Evolutionary conservation across 2,797 vertebrate genomes (phyloP), one percentile per base, ranked within the genome.

Genomic region (Chaunax sp.): DNA sequence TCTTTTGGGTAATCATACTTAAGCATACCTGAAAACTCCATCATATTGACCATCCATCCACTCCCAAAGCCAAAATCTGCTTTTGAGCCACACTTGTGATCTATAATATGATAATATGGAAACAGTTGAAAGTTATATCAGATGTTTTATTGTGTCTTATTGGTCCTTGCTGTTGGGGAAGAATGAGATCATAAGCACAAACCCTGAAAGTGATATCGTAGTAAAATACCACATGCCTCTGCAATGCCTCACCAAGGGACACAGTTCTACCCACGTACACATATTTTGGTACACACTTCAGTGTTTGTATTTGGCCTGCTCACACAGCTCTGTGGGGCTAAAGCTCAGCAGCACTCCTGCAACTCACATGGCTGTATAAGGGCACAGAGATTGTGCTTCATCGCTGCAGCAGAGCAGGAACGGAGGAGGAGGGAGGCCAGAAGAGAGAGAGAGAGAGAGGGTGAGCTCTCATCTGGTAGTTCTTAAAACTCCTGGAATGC

Each of bases 401-500:
- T 61, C 45, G 65, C 85, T 77, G 64, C 75, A 69, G 69, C 66
- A 25, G 61, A 77, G 82, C 35, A 28, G 77, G 76, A 77, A 69
- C 19, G 52, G 49, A 76, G 73, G 69, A 67, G 84, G 86, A 78
- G 83, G 41, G 80, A 84, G 65, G 56, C 37, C 19, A 63, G 43
- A 71, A 49, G 66, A 76, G 83, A 76, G 89, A 69, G 33, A 35
- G 33, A 41, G 73, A 45, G 70, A 77, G 83, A 76, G 89, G 69
- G 80, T 62, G 80, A 81, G 78, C 88, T 88, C 82, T 90, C 94
- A 94, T 95, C 94, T 95, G 94, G 92, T 94, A 94, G 90, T 93
- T 92, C 90, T 95, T 95, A 94, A 94, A 94, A 94, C 92, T 90
- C 85, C 90, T 95, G 94, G 94, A 95, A 95, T 95, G 93, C 93